Evolutionary conservation across 2,888 invertebrate species (phyloP).

Genomic region (Lepidocyrtinus sp.): DNA sequence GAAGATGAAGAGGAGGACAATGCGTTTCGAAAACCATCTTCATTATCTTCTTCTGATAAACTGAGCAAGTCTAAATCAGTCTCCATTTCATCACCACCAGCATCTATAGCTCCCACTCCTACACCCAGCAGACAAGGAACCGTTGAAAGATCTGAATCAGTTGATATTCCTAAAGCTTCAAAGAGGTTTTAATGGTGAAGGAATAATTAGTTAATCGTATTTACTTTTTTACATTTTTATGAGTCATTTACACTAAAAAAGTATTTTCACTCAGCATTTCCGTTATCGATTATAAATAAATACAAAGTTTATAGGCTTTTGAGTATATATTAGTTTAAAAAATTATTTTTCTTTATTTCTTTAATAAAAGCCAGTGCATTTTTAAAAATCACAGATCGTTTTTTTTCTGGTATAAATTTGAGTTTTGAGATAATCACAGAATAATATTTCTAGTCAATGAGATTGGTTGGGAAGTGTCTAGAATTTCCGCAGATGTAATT

Average conservation of each 20-base stretch:
- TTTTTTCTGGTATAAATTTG: too few species aligned
- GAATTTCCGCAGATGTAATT: conserved; percentile 7
- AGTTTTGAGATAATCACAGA: conserved; percentile 24
- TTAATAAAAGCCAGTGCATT: background rate
- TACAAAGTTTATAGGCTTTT: background rate
- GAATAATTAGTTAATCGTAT: too few species aligned
- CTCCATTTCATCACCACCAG: conserved; percentile 32
- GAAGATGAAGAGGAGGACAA: conserved; percentile 67
- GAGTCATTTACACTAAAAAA: background rate
- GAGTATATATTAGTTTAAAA: too few species aligned
- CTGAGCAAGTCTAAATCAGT: conserved; percentile 48
- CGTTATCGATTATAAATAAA: too few species aligned
- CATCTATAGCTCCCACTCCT: conserved; percentile 29
- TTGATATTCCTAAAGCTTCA: conserved; percentile 62
- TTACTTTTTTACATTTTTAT: too few species aligned
- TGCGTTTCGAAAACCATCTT: conserved; percentile 34
- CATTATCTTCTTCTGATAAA: conserved; percentile 72
- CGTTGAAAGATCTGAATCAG: conserved; percentile 63
- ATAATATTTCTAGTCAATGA: conserved; percentile 24
- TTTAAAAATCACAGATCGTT: background rate
- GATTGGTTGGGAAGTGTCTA: conserved; percentile 17
- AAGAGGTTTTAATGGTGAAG: conserved; percentile 38
- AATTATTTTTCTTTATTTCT: background rate
- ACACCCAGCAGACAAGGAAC: conserved; percentile 48
- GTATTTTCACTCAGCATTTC: background rate